Conservation (phyloP, 2,797 vertebrate genomes). For the Macroramphosus scolopax region DNA sequence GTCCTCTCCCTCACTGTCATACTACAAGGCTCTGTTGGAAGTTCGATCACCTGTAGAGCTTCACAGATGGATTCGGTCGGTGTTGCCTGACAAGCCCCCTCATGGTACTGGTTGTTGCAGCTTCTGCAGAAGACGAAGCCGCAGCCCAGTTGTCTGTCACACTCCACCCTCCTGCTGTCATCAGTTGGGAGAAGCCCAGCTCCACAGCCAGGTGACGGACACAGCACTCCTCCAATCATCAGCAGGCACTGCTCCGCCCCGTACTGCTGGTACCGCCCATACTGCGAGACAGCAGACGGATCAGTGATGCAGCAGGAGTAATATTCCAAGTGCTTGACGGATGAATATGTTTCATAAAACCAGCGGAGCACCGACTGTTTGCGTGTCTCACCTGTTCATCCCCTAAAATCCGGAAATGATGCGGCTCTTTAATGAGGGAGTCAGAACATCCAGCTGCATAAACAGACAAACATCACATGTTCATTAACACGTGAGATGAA, state of each 20-base stretch:
- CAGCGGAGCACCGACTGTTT: too few species aligned
- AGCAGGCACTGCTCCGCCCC: conserved; percentile 85
- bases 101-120: conserved; percentile 83
- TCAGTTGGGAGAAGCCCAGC: conserved; percentile 83
- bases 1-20: too few species aligned
- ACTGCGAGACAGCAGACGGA: conserved; percentile 30
- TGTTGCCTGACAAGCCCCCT: conserved; percentile 67
- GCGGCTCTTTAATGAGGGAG: conserved; percentile 89
- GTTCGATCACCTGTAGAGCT: conserved; percentile 64
- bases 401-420: conserved; percentile 90
- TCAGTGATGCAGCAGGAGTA: not conserved
- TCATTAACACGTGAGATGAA: not conserved
- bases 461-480: not conserved
- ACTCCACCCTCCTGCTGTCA: conserved; percentile 74
- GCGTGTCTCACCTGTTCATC: conserved; percentile 88
- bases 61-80: conserved; percentile 11
- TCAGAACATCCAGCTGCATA: conserved; percentile 83
- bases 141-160: conserved; percentile 82
- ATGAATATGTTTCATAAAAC: too few species aligned
- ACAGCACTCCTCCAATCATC: conserved; percentile 85
- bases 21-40: too few species aligned
- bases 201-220: conserved; percentile 85
- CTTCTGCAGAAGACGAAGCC: conserved; percentile 86
- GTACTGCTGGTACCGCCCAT: conserved; percentile 81
- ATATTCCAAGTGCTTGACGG: too few species aligned